Conservation (phyloP, 2,113 vertebrate species). For the Phodopus roborovskii region DNA sequence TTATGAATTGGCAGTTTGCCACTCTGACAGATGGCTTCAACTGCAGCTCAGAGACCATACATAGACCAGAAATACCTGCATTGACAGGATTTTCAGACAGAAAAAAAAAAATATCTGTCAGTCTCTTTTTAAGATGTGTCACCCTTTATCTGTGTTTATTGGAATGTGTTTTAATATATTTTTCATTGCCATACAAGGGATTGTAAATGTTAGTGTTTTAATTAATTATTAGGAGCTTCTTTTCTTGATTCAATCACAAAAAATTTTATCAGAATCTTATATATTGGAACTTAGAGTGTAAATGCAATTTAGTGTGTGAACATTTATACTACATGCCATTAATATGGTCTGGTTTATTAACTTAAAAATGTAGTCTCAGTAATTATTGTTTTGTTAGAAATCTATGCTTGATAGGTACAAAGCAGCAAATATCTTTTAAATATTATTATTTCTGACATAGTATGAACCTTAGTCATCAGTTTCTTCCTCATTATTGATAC, state of each 20-base stretch:
- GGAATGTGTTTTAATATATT: conserved; percentile 62
- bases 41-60: conserved; percentile 79
- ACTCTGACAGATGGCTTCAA: conserved; percentile 86
- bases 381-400: conserved; percentile 17
- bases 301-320: not conserved
- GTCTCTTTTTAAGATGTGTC: conserved; percentile 73
- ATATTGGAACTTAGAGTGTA: not conserved
- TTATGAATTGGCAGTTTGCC: conserved; percentile 80
- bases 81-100: conserved; percentile 83
- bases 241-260: conserved; percentile 48
- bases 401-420: not conserved
- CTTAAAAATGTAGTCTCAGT: not conserved
- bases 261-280: not conserved
- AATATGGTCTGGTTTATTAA: not conserved
- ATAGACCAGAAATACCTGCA: conserved; percentile 70
- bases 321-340: not conserved
- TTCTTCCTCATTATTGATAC: not conserved
- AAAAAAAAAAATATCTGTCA: conserved; percentile 84
- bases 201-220: conserved; percentile 42
- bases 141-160: conserved; percentile 73
- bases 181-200: conserved; percentile 25
- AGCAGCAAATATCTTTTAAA: not conserved
- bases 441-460: not conserved
- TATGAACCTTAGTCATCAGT: not conserved
- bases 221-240: conserved; percentile 58